These are phyloP conservation scores for Anolis sagrei DNA, from an alignment of 2,113 vertebrate genomes.

Conservation along the genomic window DNA sequence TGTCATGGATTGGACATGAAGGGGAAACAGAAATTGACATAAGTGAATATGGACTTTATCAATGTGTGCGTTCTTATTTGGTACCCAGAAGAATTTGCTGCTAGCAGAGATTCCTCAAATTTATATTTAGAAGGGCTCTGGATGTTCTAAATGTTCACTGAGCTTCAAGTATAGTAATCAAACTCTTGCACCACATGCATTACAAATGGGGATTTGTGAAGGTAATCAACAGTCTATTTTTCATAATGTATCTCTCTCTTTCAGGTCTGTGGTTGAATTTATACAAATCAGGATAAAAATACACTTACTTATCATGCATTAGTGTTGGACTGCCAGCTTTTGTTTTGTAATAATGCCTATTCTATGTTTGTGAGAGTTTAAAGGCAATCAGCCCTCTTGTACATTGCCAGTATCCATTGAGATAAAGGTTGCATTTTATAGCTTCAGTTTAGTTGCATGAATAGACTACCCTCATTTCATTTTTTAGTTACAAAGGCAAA, in stretches of 20 bases:
- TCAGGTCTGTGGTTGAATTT: slow-evolving; percentile 9
- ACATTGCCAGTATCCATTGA: slow-evolving; percentile 4
- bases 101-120: neutral
- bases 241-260: slow-evolving; percentile 20
- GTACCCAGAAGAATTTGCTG: neutral
- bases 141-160: slow-evolving; percentile 7
- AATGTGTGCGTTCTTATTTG: too few species aligned
- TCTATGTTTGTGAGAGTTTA: slow-evolving; percentile 18
- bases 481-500: neutral
- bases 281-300: slow-evolving; percentile 35
- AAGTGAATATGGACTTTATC: neutral
- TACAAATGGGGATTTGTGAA: slow-evolving; percentile 20
- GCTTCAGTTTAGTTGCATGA: slow-evolving; percentile 1
- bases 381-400: slow-evolving; percentile 30
- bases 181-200: slow-evolving; percentile 11
- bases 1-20: neutral
- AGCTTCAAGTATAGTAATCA: neutral
- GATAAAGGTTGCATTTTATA: slow-evolving; percentile 11
- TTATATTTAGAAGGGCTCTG: slow-evolving; percentile 1
- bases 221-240: slow-evolving; percentile 31
- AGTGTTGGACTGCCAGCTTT: slow-evolving; percentile 15
- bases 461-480: neutral
- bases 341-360: slow-evolving; percentile 13
- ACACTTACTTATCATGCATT: slow-evolving; percentile 25
- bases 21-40: neutral